Base-by-base conservation (phyloP, 2,797 vertebrate genomes). In the Arnoldichthys spilopterus region DNA sequence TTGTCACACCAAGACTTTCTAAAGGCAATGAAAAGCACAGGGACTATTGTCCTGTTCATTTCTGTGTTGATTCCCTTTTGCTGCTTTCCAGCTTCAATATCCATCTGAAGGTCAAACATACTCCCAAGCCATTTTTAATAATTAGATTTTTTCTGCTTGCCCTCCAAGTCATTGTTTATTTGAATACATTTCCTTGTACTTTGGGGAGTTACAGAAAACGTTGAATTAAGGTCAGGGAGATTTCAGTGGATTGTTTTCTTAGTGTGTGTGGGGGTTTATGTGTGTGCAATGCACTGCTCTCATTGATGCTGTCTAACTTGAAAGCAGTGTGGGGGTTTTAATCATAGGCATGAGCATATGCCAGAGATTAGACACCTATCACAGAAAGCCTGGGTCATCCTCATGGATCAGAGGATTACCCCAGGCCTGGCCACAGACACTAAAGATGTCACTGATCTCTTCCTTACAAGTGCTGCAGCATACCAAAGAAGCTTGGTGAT, bases 171-270 rank as follows among this genome's bases (percentile, higher is more conserved):
- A 64, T 73, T 79, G 45, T 77, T 77, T 68, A 76, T 72, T 79
- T 24, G 80, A 71, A 30, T 72, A 47, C 28, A 77, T 53, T 51
- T 37, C 61, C 40, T 53, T 72, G 64, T 24, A 45, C 59, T 54
- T 78, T 51, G 24, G 61, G 30, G 37, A 78, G 53, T 59, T 81
- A 54, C 16, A 26, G 22, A 84, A 63, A 74, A 71, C 67, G 82
- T 61, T 72, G 34, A 74, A 34, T 59, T 77, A 63, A 82, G 77
- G 74, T 82, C 71, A 69, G 26, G 64, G 45, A 72, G 59, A 82
- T 82, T 84, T 74, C 77, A 82, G 59, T 51, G 70, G 79, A 75
- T 72, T 81, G 59, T 12, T 53, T 74, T 74, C 59, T 81, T 53
- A 43, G 47, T 76, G 45, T 76, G 18, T 72, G 47, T 54, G 43